Evolutionary conservation across 2,113 vertebrate genomes (phyloP), one percentile per base, ranked within the genome.

Genomic region (Macaca mulatta): DNA sequence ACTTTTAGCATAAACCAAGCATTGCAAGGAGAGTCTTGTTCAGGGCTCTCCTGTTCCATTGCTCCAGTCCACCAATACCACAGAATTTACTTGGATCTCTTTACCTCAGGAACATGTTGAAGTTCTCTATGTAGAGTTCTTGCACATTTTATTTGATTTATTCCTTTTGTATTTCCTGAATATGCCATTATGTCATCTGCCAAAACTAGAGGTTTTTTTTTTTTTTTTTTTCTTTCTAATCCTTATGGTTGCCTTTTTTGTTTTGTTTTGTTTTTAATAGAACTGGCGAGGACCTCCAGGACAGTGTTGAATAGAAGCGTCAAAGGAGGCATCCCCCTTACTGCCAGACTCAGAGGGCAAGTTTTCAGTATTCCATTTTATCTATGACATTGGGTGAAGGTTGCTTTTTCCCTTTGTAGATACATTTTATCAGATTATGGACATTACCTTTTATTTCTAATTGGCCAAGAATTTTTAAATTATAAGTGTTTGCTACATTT

Each of bases 301-400:
- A 11, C 3, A 0, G 0, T 38, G 2, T 70, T 25, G 23, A 43
- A 22, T 3, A 43, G 48, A 43, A 35, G n/a, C 22, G 16, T 18
- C 45, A 7, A 25, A 16, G 23, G 10, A 32, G 20, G 23, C 1
- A 5, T n/a, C 0, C 3, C 59, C 22, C 0, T 22, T 10, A 20
- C 5, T 20, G 22, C 8, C 48, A 35, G 2, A 0, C 52, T 32
- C 18, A 35, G 61, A 35, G n/a, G 13, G 25, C 17, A 43, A 16
- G 55, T 77, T 61, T 50, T 40, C 80, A 55, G 2, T 55, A 17
- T 40, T 32, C 9, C 8, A 25, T 3, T 40, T 38, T 6, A 61
- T 30, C 14, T 25, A 1, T 23, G 55, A 4, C 16, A 13, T n/a
- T 35, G 59, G 40, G 50, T 43, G 32, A 35, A 20, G 13, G 55